Evolutionary conservation across 2,888 invertebrate genomes (phyloP).

Genomic region (Lasioglossum marginatum): DNA sequence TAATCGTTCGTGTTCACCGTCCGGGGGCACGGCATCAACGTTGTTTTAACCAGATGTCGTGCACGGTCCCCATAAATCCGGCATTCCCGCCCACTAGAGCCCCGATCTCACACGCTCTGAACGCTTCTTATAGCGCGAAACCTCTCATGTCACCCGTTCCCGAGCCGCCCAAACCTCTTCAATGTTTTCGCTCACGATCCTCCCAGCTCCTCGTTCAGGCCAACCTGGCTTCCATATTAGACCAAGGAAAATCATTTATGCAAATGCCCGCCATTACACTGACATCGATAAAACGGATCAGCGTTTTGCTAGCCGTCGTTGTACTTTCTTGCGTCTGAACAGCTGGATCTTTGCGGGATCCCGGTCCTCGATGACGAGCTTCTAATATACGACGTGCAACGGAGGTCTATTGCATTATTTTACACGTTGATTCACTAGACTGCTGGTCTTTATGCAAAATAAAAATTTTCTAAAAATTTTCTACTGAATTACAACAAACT

Average conservation of each 20-base stretch:
- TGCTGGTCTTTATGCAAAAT: too few species aligned
- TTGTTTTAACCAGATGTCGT: conserved; percentile 80
- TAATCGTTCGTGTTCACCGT: conserved; percentile 64
- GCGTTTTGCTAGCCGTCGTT: neutral
- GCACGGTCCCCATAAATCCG: conserved; percentile 80
- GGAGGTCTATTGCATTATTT: neutral
- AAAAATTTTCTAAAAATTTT: too few species aligned
- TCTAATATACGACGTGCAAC: neutral
- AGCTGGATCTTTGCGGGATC: neutral
- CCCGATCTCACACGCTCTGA: conserved; percentile 76
- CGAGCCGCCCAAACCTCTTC: conserved; percentile 19
- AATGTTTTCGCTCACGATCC: conserved; percentile 27
- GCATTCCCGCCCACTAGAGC: conserved; percentile 77
- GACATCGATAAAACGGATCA: conserved; percentile 34
- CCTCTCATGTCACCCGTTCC: conserved; percentile 71
- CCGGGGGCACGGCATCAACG: conserved; percentile 68
- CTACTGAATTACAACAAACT: too few species aligned
- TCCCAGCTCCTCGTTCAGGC: conserved; percentile 10
- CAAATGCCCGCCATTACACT: conserved; percentile 47
- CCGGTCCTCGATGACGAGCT: neutral
- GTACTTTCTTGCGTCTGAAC: neutral
- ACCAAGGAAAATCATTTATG: conserved; percentile 77
- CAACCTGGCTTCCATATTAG: conserved; percentile 65
- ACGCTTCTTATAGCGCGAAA: conserved; percentile 77
- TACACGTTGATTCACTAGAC: neutral